Base-by-base conservation (phyloP, 2,888 invertebrate species). In the Pemphredon lugubris region DNA sequence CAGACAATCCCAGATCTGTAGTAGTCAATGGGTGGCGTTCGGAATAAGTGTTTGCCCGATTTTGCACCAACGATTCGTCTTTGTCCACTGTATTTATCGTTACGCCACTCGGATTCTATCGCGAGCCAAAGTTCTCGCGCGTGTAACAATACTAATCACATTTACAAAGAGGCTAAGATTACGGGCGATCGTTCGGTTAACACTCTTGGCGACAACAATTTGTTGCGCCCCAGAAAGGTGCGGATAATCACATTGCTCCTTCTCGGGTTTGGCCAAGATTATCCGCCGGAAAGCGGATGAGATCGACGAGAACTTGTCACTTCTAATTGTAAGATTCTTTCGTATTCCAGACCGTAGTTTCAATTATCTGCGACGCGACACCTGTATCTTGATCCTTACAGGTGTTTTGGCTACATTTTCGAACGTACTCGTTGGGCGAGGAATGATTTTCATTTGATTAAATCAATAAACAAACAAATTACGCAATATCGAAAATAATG, bases 271-370 rank as follows among this genome's bases (percentile, higher is more conserved):
- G n/a, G 6, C 39, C 6, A 23, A 26, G 53, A 53, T 53, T 53
- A 53, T 53, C 53, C 53, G 37, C 14, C 21, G 20, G 18, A 53
- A 39, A 40, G 21, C 53, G 53, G 53, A 23, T 40, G 13, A 39
- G 21, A 53, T 37, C 18, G 32, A 11, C n/a, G 11, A 13, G 13
- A 13, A 30, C 30, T 18, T 14, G 30, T 48, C 14, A 18, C 13
- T 13, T 23, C n/a, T 20, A n/a, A n/a, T n/a, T n/a, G n/a, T n/a
- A 2, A 7, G 34, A 11, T 45, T 42, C 16, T 42, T 2, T 16
- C 40, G 40, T 7, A 14, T 23, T 45, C n/a, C n/a, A 3, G 11
- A 9, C 5, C n/a, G 11, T 13, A n/a, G 2, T 20, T 6, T 20
- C 23, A 23, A 23, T 7, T 20, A 18, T 42, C 2, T 23, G 11